Percentiles rank a stretch among this genome's conserved stretches.
These are phyloP conservation scores for Drosophila prosaltans DNA, from an alignment of 1,140 invertebrate genomes.

Conservation along the genomic window DNA sequence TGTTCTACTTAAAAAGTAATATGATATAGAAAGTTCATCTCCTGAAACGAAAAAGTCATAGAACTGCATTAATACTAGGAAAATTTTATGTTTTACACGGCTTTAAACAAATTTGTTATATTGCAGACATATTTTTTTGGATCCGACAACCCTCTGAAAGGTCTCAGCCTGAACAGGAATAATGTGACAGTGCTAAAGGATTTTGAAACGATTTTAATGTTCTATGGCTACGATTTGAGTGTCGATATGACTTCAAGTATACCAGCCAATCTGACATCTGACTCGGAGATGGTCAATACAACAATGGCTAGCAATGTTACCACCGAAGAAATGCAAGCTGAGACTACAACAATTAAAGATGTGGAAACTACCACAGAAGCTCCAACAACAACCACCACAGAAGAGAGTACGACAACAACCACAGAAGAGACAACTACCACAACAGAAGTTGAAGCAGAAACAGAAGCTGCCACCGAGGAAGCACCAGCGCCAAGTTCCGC, in stretches of 20 bases:
- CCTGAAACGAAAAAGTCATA: background rate
- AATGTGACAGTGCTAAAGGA: constrained; percentile 88
- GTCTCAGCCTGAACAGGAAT: constrained; percentile 89
- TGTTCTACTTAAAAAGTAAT: constrained; percentile 13
- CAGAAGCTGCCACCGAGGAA: constrained; percentile 49
- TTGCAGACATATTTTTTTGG: constrained; percentile 91
- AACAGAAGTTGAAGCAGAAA: constrained; percentile 47
- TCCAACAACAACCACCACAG: constrained; percentile 51
- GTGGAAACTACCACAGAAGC: constrained; percentile 52
- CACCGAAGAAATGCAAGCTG: constrained; percentile 47
- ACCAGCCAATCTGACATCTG: constrained; percentile 47
- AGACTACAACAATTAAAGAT: constrained; percentile 50
- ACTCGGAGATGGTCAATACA: constrained; percentile 29
- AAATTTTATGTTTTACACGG: background rate
- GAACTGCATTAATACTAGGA: background rate
- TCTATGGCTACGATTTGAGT: constrained; percentile 90
- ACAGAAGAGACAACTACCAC: constrained; percentile 38
- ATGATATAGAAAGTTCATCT: background rate
- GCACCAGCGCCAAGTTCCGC: constrained; percentile 31
- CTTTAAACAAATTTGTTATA: background rate
- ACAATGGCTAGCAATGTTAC: constrained; percentile 58
- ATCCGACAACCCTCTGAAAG: constrained; percentile 90
- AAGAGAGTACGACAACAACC: constrained; percentile 57
- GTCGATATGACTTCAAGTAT: constrained; percentile 73
- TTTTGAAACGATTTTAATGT: constrained; percentile 88